Conservation (phyloP, 2,113 vertebrate species). For the Craseonycteris thonglongyai region DNA sequence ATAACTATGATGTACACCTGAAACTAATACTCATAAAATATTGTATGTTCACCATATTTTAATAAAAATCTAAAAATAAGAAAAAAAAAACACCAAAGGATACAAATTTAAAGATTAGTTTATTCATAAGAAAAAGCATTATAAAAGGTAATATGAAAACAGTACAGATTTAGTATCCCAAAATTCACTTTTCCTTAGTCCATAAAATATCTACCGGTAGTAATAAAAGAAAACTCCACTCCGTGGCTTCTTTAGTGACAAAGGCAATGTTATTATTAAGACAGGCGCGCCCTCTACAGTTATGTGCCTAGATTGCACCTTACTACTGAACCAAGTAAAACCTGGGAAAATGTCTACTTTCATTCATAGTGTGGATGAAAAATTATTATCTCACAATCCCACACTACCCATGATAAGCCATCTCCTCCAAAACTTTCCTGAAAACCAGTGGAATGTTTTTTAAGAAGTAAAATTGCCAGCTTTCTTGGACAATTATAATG, state of each 20-base stretch:
- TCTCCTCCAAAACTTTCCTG: background rate
- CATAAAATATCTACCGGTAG: background rate
- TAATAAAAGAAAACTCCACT: background rate
- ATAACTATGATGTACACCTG: too few relatives aligned
- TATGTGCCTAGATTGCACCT: background rate
- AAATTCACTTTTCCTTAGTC: background rate
- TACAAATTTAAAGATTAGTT: background rate
- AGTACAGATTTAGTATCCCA: background rate
- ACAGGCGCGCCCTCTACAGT: slow-evolving; percentile 60
- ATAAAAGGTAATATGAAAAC: background rate
- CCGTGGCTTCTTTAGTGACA: background rate
- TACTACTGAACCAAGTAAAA: background rate
- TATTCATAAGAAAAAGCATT: background rate
- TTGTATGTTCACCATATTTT: too few relatives aligned
- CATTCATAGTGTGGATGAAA: background rate
- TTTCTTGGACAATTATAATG: background rate
- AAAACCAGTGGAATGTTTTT: background rate
- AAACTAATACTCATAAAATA: too few relatives aligned
- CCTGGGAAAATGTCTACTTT: background rate
- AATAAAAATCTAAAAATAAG: too few relatives aligned
- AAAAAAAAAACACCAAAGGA: too few relatives aligned
- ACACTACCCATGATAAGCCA: background rate
- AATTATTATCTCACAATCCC: background rate
- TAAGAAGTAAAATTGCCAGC: background rate
- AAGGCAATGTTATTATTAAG: slow-evolving; percentile 28